Evolutionary conservation across 2,797 vertebrate genomes (phyloP), one percentile per base, ranked within the genome.

Genomic region (Crossoptilon crossoptilon): DNA sequence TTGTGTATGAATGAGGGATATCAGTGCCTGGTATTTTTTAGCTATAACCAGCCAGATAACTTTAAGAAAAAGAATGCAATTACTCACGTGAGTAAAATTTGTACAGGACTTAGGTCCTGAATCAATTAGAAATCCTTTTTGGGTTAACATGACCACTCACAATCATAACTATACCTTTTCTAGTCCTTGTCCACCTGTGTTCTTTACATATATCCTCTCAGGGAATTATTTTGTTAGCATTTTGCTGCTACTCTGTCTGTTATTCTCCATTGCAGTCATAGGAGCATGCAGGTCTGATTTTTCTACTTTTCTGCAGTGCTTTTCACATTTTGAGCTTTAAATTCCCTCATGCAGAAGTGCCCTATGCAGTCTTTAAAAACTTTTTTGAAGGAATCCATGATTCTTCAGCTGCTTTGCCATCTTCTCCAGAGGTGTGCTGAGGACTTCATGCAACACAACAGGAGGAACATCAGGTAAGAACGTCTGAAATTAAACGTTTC

Each of bases 131-230:
- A 90, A 91, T 84, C 71, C 27, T 71, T 73, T 44, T 48, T 41
- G 37, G 19, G 43, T 51, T 78, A 78, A 67, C 67, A 31, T 72
- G 87, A 84, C 74, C 44, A 44, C 48, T 89, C 2, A 0, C 71
- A 85, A 44, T 94, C 69, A 46, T n/a, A 85, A 31, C 29, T 76
- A 69, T 73, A 78, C 53, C 68, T 95, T 70, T 90, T 68, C 63
- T 77, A 82, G 39, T 68, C 71, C 35, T 58, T 6, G 1, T 39
- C 62, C 75, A 76, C 66, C 72, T 93, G 62, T 96, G 86, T 80
- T 93, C 84, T 58, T 66, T 66, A 2, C 43, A 27, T 3, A 55
- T 17, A 37, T 60, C 13, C 19, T 64, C 3, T 1, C 62, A 87
- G 49, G 49, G 62, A 87, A 75, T 64, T 22, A 83, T 63, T 77